Percentiles rank a stretch among this genome's conserved stretches.
phyloP scores from a whole-genome alignment of 2,797 vertebrate genomes.

The Lacerta agilis region DNA sequence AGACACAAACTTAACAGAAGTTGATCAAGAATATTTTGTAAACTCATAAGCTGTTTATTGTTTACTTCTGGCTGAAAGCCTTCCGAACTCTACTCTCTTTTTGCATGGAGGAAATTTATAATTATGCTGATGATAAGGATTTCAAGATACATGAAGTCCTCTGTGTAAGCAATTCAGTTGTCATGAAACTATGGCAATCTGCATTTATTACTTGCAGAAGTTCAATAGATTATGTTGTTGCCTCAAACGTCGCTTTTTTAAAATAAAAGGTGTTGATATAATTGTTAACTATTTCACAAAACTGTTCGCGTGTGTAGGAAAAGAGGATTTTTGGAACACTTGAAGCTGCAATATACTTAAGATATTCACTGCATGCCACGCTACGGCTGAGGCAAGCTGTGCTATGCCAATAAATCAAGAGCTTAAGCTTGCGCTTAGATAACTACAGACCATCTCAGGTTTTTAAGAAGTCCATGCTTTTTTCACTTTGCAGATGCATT shows the following conservation, averaged over 20 bases:
- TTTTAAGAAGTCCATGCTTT: constrained; percentile 36
- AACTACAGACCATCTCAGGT: constrained; percentile 25
- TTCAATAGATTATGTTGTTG: constrained; percentile 18
- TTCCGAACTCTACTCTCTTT: neutral
- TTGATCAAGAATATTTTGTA: neutral
- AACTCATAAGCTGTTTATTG: neutral
- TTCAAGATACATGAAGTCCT: neutral
- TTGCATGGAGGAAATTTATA: neutral
- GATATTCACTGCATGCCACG: neutral
- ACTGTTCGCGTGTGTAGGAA: constrained; percentile 19
- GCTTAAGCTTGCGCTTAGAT: constrained; percentile 31
- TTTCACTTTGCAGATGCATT: constrained; percentile 43
- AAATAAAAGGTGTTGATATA: constrained; percentile 6
- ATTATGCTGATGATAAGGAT: neutral
- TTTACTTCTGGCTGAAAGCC: neutral
- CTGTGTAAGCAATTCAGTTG: neutral
- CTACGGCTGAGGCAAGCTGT: constrained; percentile 8
- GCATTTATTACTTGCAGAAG: neutral
- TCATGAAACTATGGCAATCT: constrained; percentile 10
- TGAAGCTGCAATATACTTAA: constrained; percentile 11
- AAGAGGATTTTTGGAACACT: constrained; percentile 19
- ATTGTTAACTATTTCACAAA: constrained; percentile 10
- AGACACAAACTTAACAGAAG: neutral
- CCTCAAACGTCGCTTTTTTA: constrained; percentile 30
- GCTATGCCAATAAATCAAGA: constrained; percentile 43